Percentiles rank a stretch among this genome's conserved stretches.
Evolutionary conservation across 2,113 vertebrate genomes (phyloP).

Genomic region (Cygnus buccinator): DNA sequence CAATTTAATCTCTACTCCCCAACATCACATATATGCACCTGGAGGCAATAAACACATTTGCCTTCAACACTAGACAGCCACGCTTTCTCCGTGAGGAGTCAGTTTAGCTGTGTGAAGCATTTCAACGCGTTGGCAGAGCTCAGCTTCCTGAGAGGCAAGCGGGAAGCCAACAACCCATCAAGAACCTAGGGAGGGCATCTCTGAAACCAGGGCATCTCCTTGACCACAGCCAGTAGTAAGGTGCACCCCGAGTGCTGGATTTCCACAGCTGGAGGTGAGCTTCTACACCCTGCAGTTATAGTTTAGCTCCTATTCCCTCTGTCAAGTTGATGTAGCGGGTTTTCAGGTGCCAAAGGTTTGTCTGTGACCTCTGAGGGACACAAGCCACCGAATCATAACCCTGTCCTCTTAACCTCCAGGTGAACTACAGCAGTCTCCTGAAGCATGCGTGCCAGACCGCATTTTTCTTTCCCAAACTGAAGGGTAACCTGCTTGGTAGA

Average conservation of each 20-base stretch:
- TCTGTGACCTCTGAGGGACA: neutral
- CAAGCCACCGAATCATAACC: neutral
- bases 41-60: neutral
- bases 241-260: neutral
- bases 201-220: neutral
- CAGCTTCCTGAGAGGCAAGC: neutral
- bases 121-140: neutral
- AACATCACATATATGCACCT: neutral
- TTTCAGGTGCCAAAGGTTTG: neutral
- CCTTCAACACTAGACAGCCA: neutral
- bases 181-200: neutral
- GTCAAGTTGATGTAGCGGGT: neutral
- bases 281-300: neutral
- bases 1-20: neutral
- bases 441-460: neutral
- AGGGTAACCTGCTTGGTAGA: neutral
- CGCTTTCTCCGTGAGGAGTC: neutral
- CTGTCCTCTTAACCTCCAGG: constrained; percentile 1
- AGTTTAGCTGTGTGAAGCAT: neutral
- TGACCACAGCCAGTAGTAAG: accelerated
- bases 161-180: neutral
- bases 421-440: constrained; percentile 28
- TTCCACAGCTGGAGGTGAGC: neutral
- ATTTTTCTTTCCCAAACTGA: neutral
- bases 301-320: neutral